phyloP scores from a whole-genome alignment of 2,888 invertebrate genomes.

The Druceiella hillmani region DNA sequence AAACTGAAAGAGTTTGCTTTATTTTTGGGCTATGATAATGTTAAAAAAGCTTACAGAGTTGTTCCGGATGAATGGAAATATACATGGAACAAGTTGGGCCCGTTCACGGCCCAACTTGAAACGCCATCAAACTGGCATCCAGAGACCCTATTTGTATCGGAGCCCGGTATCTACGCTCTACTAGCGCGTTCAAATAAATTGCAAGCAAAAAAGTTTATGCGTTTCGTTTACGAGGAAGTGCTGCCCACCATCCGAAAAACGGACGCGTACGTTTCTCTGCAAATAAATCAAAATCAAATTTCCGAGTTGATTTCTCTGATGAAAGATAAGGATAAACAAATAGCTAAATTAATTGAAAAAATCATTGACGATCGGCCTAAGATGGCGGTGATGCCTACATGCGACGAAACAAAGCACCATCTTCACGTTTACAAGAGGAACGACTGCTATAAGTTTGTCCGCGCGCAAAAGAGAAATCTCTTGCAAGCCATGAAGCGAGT shows the following conservation, averaged over 20 bases:
- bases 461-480: constrained; percentile 17
- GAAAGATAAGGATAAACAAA: constrained; percentile 13
- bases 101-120: constrained; percentile 12
- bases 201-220: constrained; percentile 16
- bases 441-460: constrained; percentile 15
- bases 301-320: constrained; percentile 13
- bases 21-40: constrained; percentile 16
- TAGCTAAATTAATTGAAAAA: too few species aligned
- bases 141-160: constrained; percentile 16
- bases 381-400: not conserved
- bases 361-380: constrained; percentile 7
- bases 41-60: constrained; percentile 17
- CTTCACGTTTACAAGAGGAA: constrained; percentile 17
- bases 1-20: constrained; percentile 17
- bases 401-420: constrained; percentile 11
- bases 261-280: constrained; percentile 4
- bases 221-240: constrained; percentile 16
- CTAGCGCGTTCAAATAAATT: too few species aligned
- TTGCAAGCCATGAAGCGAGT: constrained; percentile 16
- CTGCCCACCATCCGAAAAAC: constrained; percentile 10
- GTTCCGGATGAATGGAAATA: constrained; percentile 10
- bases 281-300: constrained; percentile 6
- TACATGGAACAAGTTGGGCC: constrained; percentile 15
- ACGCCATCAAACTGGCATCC: constrained; percentile 12
- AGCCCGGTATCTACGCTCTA: constrained; percentile 16